phyloP scores from a whole-genome alignment of 2,888 invertebrate genomes.

The Heliconius cydno region DNA sequence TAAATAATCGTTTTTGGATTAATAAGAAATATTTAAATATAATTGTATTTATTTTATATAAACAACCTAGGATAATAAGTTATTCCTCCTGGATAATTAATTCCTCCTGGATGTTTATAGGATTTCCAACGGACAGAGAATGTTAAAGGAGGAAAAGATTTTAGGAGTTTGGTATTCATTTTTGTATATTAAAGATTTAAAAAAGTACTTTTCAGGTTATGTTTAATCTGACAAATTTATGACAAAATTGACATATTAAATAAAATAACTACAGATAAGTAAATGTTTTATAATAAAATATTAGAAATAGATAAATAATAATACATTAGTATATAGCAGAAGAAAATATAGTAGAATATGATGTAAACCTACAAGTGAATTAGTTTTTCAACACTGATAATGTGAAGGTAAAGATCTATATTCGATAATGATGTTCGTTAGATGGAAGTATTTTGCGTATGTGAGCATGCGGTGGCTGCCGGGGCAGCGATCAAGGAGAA shows the following conservation, averaged over 20 bases:
- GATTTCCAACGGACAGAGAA: conserved; percentile 62
- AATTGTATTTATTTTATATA: conserved; percentile 6
- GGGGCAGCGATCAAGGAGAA: too few species aligned
- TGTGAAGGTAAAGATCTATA: too few species aligned
- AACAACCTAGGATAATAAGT: conserved; percentile 75
- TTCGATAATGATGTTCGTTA: too few species aligned
- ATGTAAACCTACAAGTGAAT: too few species aligned
- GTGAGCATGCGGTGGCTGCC: too few species aligned
- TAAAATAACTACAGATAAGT: background rate
- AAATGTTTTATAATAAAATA: background rate
- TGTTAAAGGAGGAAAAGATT: conserved; percentile 57
- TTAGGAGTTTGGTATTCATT: conserved; percentile 65
- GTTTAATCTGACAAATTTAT: background rate
- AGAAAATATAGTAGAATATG: too few species aligned
- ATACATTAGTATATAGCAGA: background rate
- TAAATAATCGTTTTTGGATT: background rate
- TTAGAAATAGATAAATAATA: background rate
- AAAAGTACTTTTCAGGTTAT: background rate
- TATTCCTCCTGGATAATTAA: conserved; percentile 83
- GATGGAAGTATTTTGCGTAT: too few species aligned
- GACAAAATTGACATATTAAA: background rate
- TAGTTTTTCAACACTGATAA: too few species aligned
- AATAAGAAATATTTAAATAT: background rate
- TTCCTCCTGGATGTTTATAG: conserved; percentile 74
- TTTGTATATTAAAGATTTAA: conserved; percentile 30